A percentile compares a stretch with the other conserved stretches of the same genome.
phyloP scores from a whole-genome alignment of 2,888 invertebrate genomes.

The Mycalesis mineus region DNA sequence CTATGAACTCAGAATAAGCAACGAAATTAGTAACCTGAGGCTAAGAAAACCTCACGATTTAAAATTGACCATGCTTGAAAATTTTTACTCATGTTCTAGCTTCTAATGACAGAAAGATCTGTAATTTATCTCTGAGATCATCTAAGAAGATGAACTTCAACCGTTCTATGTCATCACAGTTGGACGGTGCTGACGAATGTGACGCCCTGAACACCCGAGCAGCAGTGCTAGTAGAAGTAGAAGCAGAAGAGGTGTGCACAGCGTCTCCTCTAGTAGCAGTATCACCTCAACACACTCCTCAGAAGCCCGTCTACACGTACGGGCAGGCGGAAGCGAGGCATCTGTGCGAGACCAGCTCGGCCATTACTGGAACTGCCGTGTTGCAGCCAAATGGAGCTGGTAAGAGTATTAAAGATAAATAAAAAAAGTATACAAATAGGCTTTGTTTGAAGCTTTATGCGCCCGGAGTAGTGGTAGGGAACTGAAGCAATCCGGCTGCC shows the following conservation, averaged over 20 bases:
- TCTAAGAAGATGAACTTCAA: too few species aligned
- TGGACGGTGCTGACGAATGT: conserved; percentile 55
- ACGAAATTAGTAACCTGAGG: too few species aligned
- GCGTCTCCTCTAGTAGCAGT: conserved; percentile 84
- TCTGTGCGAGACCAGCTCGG: conserved; percentile 64
- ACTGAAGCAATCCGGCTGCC: too few species aligned
- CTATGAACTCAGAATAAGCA: too few species aligned
- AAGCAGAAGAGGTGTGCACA: conserved; percentile 88
- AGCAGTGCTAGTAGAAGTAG: conserved; percentile 88
- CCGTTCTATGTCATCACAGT: conserved; percentile 34
- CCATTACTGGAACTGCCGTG: conserved; percentile 67
- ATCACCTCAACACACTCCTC: conserved; percentile 79
- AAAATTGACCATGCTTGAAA: too few species aligned
- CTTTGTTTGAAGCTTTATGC: too few species aligned
- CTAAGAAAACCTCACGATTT: too few species aligned
- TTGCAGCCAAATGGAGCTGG: conserved; percentile 61
- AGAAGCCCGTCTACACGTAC: conserved; percentile 85
- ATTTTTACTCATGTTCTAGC: too few species aligned
- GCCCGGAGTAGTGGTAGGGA: too few species aligned
- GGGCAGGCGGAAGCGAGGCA: conserved; percentile 79
- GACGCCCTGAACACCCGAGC: conserved; percentile 79
- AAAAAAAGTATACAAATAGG: too few species aligned
- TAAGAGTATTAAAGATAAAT: conserved; percentile 30
- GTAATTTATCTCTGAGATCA: too few species aligned
- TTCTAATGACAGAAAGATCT: too few species aligned